A percentile compares a stretch with the other conserved stretches of the same genome.
Evolutionary conservation across 2,113 vertebrate genomes (phyloP).

Genomic region (Phylloscopus whistleri): DNA sequence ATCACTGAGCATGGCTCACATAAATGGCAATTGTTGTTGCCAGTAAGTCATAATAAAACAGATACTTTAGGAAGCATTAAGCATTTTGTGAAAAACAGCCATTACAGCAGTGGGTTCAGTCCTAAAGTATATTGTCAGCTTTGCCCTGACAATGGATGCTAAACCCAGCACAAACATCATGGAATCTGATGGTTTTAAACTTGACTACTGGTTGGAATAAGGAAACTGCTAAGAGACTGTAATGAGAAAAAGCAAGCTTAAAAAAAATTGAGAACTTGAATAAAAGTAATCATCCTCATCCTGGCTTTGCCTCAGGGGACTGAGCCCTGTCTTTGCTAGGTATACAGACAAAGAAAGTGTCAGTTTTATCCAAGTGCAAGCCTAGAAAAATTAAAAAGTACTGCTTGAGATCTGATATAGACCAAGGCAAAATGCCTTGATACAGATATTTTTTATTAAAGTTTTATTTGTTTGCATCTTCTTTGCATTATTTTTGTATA

Average conservation of each 20-base stretch:
- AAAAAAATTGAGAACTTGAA: not conserved
- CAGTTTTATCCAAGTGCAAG: not conserved
- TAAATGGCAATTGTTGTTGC: not conserved
- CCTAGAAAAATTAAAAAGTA: not conserved
- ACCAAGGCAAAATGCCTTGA: not conserved
- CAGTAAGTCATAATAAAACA: not conserved
- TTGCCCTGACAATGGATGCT: not conserved
- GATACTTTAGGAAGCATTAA: not conserved
- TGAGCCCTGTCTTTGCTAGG: not conserved
- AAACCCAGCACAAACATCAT: not conserved
- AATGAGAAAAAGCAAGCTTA: not conserved
- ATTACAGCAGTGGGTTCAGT: not conserved
- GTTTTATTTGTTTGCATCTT: not conserved
- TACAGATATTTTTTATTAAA: not conserved
- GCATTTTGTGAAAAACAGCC: not conserved
- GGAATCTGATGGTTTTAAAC: not conserved
- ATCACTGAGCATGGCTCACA: not conserved
- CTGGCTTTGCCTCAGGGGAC: not conserved
- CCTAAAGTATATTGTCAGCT: not conserved
- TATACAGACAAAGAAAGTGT: not conserved
- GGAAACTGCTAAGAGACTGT: not conserved
- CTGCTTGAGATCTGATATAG: not conserved
- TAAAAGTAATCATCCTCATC: not conserved
- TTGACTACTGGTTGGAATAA: not conserved
- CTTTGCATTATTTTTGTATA: not conserved